These are phyloP conservation scores for Polyergus mexicanus DNA, from an alignment of 1,140 invertebrate species.

Conservation along the genomic window DNA sequence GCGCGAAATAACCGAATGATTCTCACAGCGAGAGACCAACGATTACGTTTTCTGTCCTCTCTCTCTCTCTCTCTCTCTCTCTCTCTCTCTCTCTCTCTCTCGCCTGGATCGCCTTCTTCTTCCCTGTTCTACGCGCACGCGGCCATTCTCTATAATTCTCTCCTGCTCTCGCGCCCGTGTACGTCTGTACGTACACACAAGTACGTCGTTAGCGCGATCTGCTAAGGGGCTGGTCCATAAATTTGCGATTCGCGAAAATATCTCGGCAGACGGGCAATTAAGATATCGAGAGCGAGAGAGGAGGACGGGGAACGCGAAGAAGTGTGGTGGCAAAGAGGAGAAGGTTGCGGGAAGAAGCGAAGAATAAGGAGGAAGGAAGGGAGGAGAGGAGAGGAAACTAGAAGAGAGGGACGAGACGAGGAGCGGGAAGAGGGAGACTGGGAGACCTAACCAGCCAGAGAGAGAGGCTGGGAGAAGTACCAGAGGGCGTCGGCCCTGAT, in stretches of 20 bases:
- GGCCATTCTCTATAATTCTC: constrained; percentile 59
- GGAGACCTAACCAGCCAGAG: constrained; percentile 17
- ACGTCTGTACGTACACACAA: constrained; percentile 66
- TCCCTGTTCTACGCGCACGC: constrained; percentile 34
- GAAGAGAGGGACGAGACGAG: no score
- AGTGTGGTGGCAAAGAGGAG: neutral
- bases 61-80: constrained; percentile 39
- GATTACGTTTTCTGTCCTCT: constrained; percentile 67
- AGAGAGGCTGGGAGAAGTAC: constrained; percentile 56
- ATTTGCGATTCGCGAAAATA: constrained; percentile 83
- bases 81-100: constrained; percentile 35
- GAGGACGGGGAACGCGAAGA: constrained; percentile 12
- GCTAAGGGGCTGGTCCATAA: constrained; percentile 76
- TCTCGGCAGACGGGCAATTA: constrained; percentile 80
- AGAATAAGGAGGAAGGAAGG: neutral
- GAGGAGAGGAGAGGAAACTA: no score
- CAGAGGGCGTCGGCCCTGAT: constrained; percentile 68
- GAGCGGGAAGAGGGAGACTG: no score
- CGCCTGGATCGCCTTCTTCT: constrained; percentile 22
- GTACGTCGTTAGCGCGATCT: constrained; percentile 75
- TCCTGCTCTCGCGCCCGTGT: constrained; percentile 49
- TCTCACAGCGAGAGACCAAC: constrained; percentile 73
- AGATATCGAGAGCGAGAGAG: constrained; percentile 77
- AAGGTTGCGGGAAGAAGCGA: neutral
- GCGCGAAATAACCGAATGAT: constrained; percentile 74